Percentiles rank a stretch among this genome's conserved stretches.
phyloP scores from a whole-genome alignment of 1,140 invertebrate species.

The Nebria ingens region DNA sequence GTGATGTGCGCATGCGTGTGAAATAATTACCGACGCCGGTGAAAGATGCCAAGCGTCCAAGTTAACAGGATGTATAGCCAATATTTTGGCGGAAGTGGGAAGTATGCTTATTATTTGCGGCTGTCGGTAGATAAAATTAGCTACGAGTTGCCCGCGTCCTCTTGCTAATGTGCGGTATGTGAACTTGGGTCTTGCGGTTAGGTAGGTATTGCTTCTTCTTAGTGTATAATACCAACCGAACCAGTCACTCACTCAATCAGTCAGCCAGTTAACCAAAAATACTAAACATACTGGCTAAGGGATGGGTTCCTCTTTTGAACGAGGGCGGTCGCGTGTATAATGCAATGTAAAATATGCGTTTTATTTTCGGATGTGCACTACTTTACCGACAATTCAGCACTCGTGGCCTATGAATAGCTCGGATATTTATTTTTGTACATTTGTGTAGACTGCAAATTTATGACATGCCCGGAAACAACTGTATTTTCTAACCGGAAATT shows the following conservation, averaged over 20 bases:
- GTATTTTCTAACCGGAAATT: too few relatives aligned
- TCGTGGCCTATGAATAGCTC: too few relatives aligned
- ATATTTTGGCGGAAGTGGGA: constrained; percentile 15
- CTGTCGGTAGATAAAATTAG: constrained; percentile 13
- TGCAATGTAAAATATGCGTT: background rate
- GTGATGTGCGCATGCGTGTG: too few relatives aligned
- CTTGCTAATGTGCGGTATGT: background rate
- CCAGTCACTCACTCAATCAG: too few relatives aligned
- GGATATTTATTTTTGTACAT: too few relatives aligned
- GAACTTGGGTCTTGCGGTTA: background rate
- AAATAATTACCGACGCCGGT: background rate
- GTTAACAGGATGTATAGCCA: background rate
- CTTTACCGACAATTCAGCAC: background rate
- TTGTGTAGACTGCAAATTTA: too few relatives aligned
- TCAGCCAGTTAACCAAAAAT: background rate
- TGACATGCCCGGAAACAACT: too few relatives aligned
- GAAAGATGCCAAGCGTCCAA: background rate
- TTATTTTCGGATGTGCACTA: background rate
- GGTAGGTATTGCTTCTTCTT: background rate
- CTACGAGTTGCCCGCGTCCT: constrained; percentile 3
- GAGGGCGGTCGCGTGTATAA: background rate
- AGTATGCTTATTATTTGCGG: constrained; percentile 15
- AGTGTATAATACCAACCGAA: background rate
- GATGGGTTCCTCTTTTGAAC: background rate
- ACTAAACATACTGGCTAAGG: background rate